These are phyloP conservation scores for Drosophila persimilis DNA, from an alignment of 1,140 invertebrate species.

Conservation along the genomic window DNA sequence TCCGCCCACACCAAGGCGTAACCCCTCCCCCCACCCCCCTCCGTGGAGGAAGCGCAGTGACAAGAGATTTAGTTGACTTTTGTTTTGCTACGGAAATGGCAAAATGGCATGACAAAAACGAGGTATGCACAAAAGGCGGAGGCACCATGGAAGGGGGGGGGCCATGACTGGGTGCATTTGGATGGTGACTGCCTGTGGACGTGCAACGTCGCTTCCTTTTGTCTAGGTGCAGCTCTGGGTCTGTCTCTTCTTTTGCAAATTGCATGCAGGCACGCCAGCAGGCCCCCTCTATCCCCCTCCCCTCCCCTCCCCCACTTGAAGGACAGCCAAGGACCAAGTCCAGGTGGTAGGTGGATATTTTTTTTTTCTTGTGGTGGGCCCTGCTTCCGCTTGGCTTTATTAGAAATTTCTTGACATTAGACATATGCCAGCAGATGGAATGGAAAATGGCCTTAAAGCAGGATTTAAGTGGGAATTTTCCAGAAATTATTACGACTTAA, in stretches of 20 bases:
- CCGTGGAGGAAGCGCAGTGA: constrained; percentile 43
- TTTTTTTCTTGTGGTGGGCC: constrained; percentile 22
- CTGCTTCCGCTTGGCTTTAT: constrained; percentile 25
- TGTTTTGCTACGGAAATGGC: constrained; percentile 61
- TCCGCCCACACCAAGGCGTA: no score
- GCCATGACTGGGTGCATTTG: not conserved
- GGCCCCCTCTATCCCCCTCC: not conserved
- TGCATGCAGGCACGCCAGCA: constrained; percentile 57
- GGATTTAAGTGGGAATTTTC: not conserved
- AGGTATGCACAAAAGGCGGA: constrained; percentile 52
- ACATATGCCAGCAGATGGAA: constrained; percentile 20
- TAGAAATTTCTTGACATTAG: constrained; percentile 23
- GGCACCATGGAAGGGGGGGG: not conserved
- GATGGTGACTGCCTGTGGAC: constrained; percentile 21
- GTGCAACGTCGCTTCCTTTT: constrained; percentile 42
- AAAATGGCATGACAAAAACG: constrained; percentile 65
- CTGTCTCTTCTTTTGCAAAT: constrained; percentile 48
- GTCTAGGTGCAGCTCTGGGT: constrained; percentile 40
- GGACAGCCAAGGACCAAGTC: constrained; percentile 28
- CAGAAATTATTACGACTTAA: no score
- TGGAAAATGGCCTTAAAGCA: not conserved
- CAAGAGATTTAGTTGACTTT: constrained; percentile 67
- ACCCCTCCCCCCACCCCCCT: no score
- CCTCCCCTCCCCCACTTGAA: constrained; percentile 1
- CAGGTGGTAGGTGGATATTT: constrained; percentile 21